Base-by-base conservation (phyloP, 1,140 invertebrate species). In the Eufriesea mexicana region DNA sequence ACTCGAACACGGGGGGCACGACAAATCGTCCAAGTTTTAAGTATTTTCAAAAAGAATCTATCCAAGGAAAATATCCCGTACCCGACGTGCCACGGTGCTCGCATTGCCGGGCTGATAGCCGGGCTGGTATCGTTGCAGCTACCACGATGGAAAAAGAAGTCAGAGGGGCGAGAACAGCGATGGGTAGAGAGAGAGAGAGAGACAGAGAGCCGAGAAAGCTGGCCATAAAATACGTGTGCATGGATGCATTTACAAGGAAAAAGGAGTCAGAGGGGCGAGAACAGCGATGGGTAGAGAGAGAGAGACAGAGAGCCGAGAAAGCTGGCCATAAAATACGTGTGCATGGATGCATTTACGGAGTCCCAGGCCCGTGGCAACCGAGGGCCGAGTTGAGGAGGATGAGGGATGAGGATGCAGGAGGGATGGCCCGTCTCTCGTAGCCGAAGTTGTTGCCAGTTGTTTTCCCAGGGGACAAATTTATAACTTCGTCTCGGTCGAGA, bases 21-120 rank as follows among this genome's bases (percentile, higher is more conserved):
- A 92, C 89, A 89, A 92, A 92, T 92, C 86, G 88, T 74, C 84
- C 75, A 92, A 92, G 86, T 92, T 92, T 92, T 87, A 90, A 92
- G 91, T 93, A 92, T 90, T 91, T 90, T 86, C 80, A 79, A 91
- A 90, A 88, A 84, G 86, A 90, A 90, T 89, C 75, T 73, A 85
- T 90, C 86, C 74, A 74, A 77, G 76, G 77, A 87, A 90, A 91
- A 91, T 91, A 91, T 86, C 85, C 54, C 23, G 20, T 74, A n/a
- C 54, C 42, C 51, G 62, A 71, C 49, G 45, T 49, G 59, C 59
- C 54, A 28, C 45, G n/a, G n/a, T n/a, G 55, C n/a, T 25, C 20
- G 47, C n/a, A 49, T 35, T 74, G 12, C 68, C 51, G 14, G 10
- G 14, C 64, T 54, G 62, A 57, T 62, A 82, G 85, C 57, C 35